phyloP scores from a whole-genome alignment of 2,113 vertebrate genomes.

The Chitala chitala region DNA sequence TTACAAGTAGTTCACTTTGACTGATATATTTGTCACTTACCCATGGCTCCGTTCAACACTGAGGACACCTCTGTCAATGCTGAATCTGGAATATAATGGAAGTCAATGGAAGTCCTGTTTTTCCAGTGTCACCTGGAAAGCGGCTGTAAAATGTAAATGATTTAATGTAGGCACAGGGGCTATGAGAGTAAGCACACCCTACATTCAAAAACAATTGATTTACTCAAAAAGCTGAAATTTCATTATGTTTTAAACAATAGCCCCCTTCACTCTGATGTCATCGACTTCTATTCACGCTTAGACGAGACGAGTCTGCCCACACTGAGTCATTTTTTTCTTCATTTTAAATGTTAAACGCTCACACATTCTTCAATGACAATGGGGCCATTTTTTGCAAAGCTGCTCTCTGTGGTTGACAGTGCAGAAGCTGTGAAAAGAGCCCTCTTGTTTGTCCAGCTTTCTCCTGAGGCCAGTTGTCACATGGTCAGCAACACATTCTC shows the following conservation, averaged over 20 bases:
- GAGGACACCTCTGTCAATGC: neutral
- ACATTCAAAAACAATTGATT: neutral
- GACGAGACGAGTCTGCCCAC: neutral
- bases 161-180: neutral
- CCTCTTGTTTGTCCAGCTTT: neutral
- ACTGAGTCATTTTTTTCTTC: neutral
- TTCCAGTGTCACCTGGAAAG: neutral
- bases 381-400: neutral
- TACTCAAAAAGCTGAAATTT: neutral
- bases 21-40: neutral
- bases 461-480: neutral
- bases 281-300: neutral
- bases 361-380: slow-evolving; percentile 10
- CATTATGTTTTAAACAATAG: neutral
- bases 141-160: neutral
- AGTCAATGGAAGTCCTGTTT: neutral
- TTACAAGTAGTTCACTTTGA: neutral
- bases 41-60: neutral
- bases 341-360: slow-evolving; percentile 4
- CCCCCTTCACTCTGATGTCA: neutral
- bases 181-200: neutral
- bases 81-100: too few species aligned
- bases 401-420: neutral
- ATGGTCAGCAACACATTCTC: neutral
- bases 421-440: neutral